Conservation (phyloP, 1,140 invertebrate species). For the Harlomillsia oculata region DNA sequence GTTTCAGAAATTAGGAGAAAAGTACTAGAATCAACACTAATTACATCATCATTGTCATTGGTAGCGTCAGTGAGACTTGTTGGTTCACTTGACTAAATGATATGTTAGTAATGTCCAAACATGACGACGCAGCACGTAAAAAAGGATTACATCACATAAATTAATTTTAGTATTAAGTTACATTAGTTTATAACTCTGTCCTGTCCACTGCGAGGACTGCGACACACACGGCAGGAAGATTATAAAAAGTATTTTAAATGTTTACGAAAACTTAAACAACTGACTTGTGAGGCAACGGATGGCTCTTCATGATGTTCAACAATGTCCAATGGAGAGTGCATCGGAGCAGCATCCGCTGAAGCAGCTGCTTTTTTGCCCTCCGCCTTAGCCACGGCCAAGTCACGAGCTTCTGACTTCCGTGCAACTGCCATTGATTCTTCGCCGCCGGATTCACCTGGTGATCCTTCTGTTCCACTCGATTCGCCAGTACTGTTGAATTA, state of each 20-base stretch:
- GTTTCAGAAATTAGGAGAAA: no score
- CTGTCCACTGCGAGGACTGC: no score
- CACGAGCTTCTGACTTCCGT: conserved; percentile 13
- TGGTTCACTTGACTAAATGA: no score
- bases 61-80: no score
- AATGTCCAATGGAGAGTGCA: conserved; percentile 8
- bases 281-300: conserved; percentile 19
- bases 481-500: conserved; percentile 36
- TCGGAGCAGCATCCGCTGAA: conserved; percentile 43
- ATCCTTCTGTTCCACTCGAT: conserved; percentile 49
- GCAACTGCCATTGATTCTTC: conserved; percentile 41
- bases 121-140: no score
- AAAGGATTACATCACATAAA: no score
- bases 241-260: background rate
- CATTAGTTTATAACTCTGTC: no score
- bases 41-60: no score
- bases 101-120: no score
- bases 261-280: background rate
- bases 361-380: conserved; percentile 51
- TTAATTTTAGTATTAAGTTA: no score
- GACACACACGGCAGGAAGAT: background rate
- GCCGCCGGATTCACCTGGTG: conserved; percentile 45
- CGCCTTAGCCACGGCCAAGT: conserved; percentile 44
- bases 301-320: conserved; percentile 13
- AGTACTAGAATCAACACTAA: no score